Percentiles rank a stretch among this genome's conserved stretches.
Conservation (phyloP, 2,113 vertebrate genomes). For the Mesitornis unicolor region DNA sequence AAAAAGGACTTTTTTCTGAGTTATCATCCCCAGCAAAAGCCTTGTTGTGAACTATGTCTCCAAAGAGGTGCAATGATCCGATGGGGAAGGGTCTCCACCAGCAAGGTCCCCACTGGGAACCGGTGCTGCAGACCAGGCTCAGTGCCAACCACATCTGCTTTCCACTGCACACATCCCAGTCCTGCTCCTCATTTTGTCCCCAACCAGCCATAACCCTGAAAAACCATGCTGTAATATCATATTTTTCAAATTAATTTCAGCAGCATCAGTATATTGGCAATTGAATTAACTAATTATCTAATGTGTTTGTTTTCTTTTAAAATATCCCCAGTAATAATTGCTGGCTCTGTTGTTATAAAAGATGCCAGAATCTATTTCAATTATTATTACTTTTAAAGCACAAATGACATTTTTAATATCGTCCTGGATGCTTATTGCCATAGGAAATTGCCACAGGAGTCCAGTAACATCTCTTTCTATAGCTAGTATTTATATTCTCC, state of each 20-base stretch:
- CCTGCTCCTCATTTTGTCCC: neutral
- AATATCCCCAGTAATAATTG: neutral
- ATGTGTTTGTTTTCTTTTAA: slow-evolving; percentile 6
- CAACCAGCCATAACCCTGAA: neutral
- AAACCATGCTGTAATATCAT: fast-evolving
- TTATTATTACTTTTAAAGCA: slow-evolving; percentile 33
- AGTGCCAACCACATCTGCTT: fast-evolving
- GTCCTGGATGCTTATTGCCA: neutral
- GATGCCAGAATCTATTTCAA: slow-evolving; percentile 15
- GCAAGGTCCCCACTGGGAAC: too few relatives aligned
- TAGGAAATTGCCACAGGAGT: neutral
- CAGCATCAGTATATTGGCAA: neutral
- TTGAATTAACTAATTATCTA: slow-evolving; percentile 34
- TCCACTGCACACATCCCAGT: neutral
- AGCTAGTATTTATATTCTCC: neutral
- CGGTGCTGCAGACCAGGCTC: fast-evolving
- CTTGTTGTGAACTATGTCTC: neutral
- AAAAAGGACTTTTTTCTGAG: neutral
- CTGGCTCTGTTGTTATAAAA: neutral
- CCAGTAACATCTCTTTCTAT: neutral
- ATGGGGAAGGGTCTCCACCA: neutral
- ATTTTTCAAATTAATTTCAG: neutral
- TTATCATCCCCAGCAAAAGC: neutral
- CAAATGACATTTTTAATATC: slow-evolving; percentile 29
- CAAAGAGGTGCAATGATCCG: too few relatives aligned